Conservation (phyloP, 2,888 invertebrate species). For the Resseliella maxima region DNA sequence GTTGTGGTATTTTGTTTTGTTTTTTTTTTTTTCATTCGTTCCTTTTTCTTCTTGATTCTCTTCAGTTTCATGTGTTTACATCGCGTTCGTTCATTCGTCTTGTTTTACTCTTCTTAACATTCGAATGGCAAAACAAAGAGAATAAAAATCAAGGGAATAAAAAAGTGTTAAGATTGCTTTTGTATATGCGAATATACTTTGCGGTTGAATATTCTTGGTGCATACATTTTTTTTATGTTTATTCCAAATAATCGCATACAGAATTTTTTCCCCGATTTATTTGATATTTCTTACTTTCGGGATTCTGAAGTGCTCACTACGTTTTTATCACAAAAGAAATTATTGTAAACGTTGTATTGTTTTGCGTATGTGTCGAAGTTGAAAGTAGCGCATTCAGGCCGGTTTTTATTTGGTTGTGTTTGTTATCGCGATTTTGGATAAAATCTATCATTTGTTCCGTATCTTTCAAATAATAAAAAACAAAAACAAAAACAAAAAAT, state of each 20-base stretch:
- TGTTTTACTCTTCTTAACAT: conserved; percentile 10
- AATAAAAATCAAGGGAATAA: background rate
- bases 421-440: conserved; percentile 16
- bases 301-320: conserved; percentile 28
- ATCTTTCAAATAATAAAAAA: conserved; percentile 10
- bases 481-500: background rate
- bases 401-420: conserved; percentile 36
- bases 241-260: background rate
- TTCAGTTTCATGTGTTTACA: conserved; percentile 49
- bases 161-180: conserved; percentile 51
- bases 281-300: background rate
- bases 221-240: conserved; percentile 6
- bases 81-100: conserved; percentile 23
- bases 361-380: conserved; percentile 46
- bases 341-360: conserved; percentile 1
- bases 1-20: conserved; percentile 11
- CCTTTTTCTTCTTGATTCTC: background rate
- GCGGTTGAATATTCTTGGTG: conserved; percentile 49
- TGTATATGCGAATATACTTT: conserved; percentile 29
- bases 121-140: conserved; percentile 36
- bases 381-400: background rate
- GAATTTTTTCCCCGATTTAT: conserved; percentile 2
- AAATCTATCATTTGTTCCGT: conserved; percentile 10
- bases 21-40: background rate
- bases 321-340: conserved; percentile 53